Conservation (phyloP, 2,888 invertebrate species). For the Colletes collaris region DNA sequence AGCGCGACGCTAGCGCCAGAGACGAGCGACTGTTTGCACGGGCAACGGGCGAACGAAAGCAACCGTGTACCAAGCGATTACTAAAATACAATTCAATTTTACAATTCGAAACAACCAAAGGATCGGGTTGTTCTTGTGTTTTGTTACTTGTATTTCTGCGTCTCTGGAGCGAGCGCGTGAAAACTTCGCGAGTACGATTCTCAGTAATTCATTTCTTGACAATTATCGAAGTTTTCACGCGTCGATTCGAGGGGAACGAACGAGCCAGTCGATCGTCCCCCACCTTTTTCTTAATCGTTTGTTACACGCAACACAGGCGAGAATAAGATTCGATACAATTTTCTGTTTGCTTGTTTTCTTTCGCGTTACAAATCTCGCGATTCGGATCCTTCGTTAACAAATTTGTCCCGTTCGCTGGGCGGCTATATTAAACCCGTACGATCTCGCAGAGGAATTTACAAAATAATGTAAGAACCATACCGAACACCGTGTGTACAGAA, state of each 20-base stretch:
- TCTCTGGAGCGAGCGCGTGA: too few relatives aligned
- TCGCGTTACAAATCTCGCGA: constrained; percentile 58
- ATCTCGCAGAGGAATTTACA: constrained; percentile 49
- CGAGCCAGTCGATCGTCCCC: constrained; percentile 19
- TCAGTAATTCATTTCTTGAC: too few relatives aligned
- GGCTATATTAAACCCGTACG: constrained; percentile 30
- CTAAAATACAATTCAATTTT: too few relatives aligned
- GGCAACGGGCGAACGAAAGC: too few relatives aligned
- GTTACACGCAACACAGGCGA: constrained; percentile 23
- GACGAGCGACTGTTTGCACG: too few relatives aligned
- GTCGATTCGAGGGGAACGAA: constrained; percentile 10
- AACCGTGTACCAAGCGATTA: too few relatives aligned
- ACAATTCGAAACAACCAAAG: too few relatives aligned
- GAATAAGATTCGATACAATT: constrained; percentile 32
- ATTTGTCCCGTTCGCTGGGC: constrained; percentile 14
- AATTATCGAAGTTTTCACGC: not conserved
- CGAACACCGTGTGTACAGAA: constrained; percentile 53
- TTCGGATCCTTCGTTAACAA: constrained; percentile 42
- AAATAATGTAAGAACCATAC: constrained; percentile 14
- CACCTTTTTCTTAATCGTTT: not conserved
- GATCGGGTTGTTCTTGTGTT: too few relatives aligned
- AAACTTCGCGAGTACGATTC: too few relatives aligned
- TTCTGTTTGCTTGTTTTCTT: too few relatives aligned
- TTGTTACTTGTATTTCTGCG: too few relatives aligned
- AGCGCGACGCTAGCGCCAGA: not conserved